Evolutionary conservation across 1,140 invertebrate genomes (phyloP).

Genomic region (Zaprionus camerounensis): DNA sequence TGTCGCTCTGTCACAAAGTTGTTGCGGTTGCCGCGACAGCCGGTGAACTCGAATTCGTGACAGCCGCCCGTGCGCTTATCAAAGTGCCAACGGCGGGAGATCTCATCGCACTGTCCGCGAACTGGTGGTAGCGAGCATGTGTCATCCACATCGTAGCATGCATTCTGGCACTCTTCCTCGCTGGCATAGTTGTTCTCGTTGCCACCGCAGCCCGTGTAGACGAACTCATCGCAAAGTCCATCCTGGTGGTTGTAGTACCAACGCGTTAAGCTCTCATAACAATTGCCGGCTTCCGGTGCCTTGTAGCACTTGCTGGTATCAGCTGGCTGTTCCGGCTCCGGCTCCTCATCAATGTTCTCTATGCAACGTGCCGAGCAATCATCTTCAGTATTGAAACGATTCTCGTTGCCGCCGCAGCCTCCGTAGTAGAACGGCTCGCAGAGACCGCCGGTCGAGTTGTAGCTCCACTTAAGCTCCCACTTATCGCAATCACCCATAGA

Average conservation of each 20-base stretch:
- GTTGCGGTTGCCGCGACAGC: slow-evolving; percentile 91
- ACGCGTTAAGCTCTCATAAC: slow-evolving; percentile 86
- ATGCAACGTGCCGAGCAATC: slow-evolving; percentile 91
- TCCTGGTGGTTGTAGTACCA: slow-evolving; percentile 92
- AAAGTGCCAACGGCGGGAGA: slow-evolving; percentile 90
- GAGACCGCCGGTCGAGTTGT: slow-evolving; percentile 88
- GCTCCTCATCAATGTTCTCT: slow-evolving; percentile 70
- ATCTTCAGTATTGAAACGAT: slow-evolving; percentile 89
- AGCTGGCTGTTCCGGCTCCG: slow-evolving; percentile 20
- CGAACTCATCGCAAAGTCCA: slow-evolving; percentile 92
- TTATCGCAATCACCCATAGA: slow-evolving; percentile 91
- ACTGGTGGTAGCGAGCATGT: slow-evolving; percentile 90
- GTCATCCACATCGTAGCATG: slow-evolving; percentile 90
- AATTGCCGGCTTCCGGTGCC: slow-evolving; percentile 89
- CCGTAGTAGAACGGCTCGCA: slow-evolving; percentile 93
- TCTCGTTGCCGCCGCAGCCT: slow-evolving; percentile 92
- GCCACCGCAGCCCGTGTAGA: slow-evolving; percentile 93
- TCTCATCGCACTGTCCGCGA: slow-evolving; percentile 86
- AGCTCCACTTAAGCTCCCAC: slow-evolving; percentile 92
- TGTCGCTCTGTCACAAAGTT: slow-evolving; percentile 93
- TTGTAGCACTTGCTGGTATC: slow-evolving; percentile 87
- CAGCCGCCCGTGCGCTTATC: slow-evolving; percentile 88
- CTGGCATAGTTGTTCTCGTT: slow-evolving; percentile 94
- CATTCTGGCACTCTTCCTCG: slow-evolving; percentile 90
- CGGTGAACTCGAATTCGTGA: slow-evolving; percentile 88